phyloP scores from a whole-genome alignment of 2,113 vertebrate genomes.

The Channa maculata region DNA sequence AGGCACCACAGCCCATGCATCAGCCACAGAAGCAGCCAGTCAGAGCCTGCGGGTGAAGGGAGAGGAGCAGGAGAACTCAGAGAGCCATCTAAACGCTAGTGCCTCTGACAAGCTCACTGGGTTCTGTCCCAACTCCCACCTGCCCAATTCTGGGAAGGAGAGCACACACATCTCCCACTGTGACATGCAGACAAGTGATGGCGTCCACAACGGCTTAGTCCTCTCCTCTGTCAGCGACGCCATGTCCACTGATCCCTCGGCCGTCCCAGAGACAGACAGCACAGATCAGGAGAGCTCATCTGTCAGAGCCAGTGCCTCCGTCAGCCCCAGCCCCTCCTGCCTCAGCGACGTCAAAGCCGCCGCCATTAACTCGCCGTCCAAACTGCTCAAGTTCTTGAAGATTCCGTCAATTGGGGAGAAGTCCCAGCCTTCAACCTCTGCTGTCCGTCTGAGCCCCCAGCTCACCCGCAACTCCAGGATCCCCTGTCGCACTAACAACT shows the following conservation, averaged over 20 bases:
- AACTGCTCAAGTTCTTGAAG: slow-evolving; percentile 91
- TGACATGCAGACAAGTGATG: slow-evolving; percentile 59
- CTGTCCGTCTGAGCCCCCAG: slow-evolving; percentile 90
- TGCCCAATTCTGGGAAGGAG: slow-evolving; percentile 68
- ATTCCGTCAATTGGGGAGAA: slow-evolving; percentile 87
- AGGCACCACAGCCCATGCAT: slow-evolving; percentile 8
- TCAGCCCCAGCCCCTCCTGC: slow-evolving; percentile 82
- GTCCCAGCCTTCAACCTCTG: slow-evolving; percentile 69
- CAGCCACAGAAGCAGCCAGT: background rate
- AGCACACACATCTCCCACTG: slow-evolving; percentile 47
- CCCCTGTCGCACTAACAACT: slow-evolving; percentile 91
- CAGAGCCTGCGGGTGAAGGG: slow-evolving; percentile 17
- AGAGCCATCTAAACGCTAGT: slow-evolving; percentile 22
- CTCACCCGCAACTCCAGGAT: slow-evolving; percentile 91
- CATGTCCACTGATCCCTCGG: slow-evolving; percentile 1
- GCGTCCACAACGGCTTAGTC: slow-evolving; percentile 58
- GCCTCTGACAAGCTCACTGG: slow-evolving; percentile 52
- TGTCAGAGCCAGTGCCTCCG: slow-evolving; percentile 80
- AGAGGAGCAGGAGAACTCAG: slow-evolving; percentile 41
- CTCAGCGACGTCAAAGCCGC: slow-evolving; percentile 82
- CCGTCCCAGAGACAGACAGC: slow-evolving; percentile 65
- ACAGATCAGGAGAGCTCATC: slow-evolving; percentile 64
- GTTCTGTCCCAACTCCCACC: slow-evolving; percentile 71
- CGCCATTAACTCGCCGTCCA: slow-evolving; percentile 87
- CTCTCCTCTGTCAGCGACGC: slow-evolving; percentile 50